These are phyloP conservation scores for Chironomus tepperi DNA, from an alignment of 1,140 invertebrate species.

Conservation along the genomic window DNA sequence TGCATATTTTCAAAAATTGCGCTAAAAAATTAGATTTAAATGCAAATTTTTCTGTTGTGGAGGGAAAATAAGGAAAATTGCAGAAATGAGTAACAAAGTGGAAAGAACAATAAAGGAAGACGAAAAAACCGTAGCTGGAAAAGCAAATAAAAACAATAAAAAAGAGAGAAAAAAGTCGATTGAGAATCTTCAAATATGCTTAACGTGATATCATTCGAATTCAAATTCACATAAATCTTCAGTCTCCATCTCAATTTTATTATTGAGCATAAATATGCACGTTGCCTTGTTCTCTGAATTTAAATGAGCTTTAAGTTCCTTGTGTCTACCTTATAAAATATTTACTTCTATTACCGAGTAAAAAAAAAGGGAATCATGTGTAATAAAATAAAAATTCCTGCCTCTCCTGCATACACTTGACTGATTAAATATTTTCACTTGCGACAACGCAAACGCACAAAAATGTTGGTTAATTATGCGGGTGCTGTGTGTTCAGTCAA, in stretches of 20 bases:
- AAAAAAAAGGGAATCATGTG: neutral
- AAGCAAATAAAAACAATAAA: neutral
- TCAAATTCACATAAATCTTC: constrained; percentile 9
- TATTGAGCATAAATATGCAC: neutral
- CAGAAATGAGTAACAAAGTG: constrained; percentile 1
- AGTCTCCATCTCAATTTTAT: neutral
- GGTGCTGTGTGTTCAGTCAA: neutral
- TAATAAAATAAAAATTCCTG: neutral
- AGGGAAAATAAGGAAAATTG: neutral
- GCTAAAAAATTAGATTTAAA: constrained; percentile 9
- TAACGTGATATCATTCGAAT: neutral
- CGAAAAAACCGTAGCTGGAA: neutral
- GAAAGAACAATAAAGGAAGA: neutral
- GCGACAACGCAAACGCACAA: neutral
- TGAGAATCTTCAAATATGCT: constrained; percentile 4
- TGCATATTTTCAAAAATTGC: no score
- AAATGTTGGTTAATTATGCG: neutral
- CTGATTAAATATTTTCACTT: no score
- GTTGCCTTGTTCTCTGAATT: neutral
- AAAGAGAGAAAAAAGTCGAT: neutral
- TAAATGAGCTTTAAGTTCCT: neutral
- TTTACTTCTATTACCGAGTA: neutral
- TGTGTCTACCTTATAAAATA: no score
- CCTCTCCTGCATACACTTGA: no score
- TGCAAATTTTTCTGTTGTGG: neutral